Conservation (phyloP, 2,888 invertebrate genomes). For the Drosophila demipolita region DNA sequence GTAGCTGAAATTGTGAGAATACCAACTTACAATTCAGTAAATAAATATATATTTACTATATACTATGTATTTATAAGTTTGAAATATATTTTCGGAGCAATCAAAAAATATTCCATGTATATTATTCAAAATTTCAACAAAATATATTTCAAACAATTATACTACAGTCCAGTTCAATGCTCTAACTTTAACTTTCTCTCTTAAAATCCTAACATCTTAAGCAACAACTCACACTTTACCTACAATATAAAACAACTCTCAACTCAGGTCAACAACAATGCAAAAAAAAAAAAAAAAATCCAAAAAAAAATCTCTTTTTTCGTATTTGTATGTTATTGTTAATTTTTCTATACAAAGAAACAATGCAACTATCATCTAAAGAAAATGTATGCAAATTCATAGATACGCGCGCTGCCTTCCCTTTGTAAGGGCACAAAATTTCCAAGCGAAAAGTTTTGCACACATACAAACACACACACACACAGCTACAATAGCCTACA, state of each 20-base stretch:
- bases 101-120: slow-evolving; percentile 20
- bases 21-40: slow-evolving; percentile 6
- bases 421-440: slow-evolving; percentile 64
- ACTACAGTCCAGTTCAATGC: slow-evolving; percentile 57
- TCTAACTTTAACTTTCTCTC: slow-evolving; percentile 76
- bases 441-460: slow-evolving; percentile 52
- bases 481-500: slow-evolving; percentile 8
- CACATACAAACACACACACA: slow-evolving; percentile 20
- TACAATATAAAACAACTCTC: slow-evolving; percentile 64
- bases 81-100: slow-evolving; percentile 47
- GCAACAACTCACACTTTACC: slow-evolving; percentile 72
- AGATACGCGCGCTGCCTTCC: slow-evolving; percentile 77
- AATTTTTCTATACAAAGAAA: slow-evolving; percentile 82
- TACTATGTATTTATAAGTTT: slow-evolving; percentile 45
- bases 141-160: slow-evolving; percentile 56
- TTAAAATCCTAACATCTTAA: slow-evolving; percentile 59
- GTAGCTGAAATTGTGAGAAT: slow-evolving; percentile 23
- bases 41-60: slow-evolving; percentile 12
- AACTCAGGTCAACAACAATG: slow-evolving; percentile 67
- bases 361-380: slow-evolving; percentile 82
- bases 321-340: slow-evolving; percentile 85
- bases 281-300: slow-evolving; percentile 49
- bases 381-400: slow-evolving; percentile 85
- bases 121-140: slow-evolving; percentile 8
- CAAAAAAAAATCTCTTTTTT: slow-evolving; percentile 84